Base-by-base conservation (phyloP, 2,888 invertebrate species). In the Luffia ferchaultella region DNA sequence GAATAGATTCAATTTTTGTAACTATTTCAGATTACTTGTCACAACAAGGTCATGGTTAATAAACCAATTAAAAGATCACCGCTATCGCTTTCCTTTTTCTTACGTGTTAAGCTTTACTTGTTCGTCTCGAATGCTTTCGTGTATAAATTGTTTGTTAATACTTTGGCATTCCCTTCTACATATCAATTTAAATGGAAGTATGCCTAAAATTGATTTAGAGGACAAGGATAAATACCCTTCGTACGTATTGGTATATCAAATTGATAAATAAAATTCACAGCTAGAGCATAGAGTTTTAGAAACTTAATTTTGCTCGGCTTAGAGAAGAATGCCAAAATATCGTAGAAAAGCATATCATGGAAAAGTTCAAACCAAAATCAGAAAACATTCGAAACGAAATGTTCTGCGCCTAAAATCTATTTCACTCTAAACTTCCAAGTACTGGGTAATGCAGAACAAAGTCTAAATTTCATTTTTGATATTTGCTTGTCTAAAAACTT, bases 401-500 rank as follows among this genome's bases (percentile, higher is more conserved):
- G 77, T 79, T 82, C 80, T 82, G 82, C 76, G 68, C 68, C 67
- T 60, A 41, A 68, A 67, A 60, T 70, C 60, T 63, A 64, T 60
- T 55, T 53, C 54, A 60, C 52, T 54, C 48, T 40, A 41, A 42
- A 42, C 18, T 55, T 66, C 65, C 62, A 64, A 64, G 62, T 60
- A 68, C 67, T 70, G 73, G 71, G 70, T 65, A 63, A 43, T 17
- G 62, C 78, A 80, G 82, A 83, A 84, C 82, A 80, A 75, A 76
- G 85, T 85, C 84, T 85, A 84, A 85, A 84, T 83, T 80, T 84
- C 84, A 73, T 84, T 84, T 85, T 85, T 85, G 83, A 67, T 82
- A 80, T 83, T 83, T 83, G 83, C 83, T 83, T 80, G 67, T 53
- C 42, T 47, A 30, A 61, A 67, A 72, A 59, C 71, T 3, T 30